phyloP scores from a whole-genome alignment of 2,797 vertebrate genomes.

The Sus cebifrons region DNA sequence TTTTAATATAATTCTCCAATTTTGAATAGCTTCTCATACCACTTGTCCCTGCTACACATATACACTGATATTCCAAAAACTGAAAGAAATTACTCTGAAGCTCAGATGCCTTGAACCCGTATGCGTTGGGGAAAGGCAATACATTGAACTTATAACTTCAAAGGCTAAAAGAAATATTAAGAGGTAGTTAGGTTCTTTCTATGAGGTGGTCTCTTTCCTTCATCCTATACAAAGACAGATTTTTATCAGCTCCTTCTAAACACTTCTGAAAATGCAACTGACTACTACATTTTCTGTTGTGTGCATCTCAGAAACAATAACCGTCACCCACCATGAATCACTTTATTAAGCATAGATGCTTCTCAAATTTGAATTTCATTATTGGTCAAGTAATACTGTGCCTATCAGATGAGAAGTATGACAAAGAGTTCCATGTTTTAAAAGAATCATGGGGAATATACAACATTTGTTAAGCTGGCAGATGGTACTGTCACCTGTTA shows the following conservation, averaged over 20 bases:
- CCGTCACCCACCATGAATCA: not conserved
- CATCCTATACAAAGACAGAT: not conserved
- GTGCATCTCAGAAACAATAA: not conserved
- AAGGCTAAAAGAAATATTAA: not conserved
- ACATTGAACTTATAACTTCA: not conserved
- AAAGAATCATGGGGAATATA: not conserved
- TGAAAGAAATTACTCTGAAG: not conserved
- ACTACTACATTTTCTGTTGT: not conserved
- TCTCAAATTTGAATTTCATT: not conserved
- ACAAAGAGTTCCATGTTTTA: not conserved
- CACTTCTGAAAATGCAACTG: not conserved
- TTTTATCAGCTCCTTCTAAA: constrained; percentile 44
- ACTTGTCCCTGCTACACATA: not conserved
- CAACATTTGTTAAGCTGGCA: constrained; percentile 11
- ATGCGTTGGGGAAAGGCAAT: not conserved
- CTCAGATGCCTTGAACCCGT: not conserved
- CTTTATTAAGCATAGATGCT: not conserved
- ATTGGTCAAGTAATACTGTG: not conserved
- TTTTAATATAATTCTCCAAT: not conserved
- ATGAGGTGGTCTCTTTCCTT: not conserved
- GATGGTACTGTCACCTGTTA: constrained; percentile 17
- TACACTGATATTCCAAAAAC: not conserved
- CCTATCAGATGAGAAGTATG: not conserved
- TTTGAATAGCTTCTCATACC: constrained; percentile 29
- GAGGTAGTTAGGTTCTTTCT: not conserved